These are phyloP conservation scores for Drosophila gaucha DNA, from an alignment of 2,888 invertebrate species.

Conservation along the genomic window DNA sequence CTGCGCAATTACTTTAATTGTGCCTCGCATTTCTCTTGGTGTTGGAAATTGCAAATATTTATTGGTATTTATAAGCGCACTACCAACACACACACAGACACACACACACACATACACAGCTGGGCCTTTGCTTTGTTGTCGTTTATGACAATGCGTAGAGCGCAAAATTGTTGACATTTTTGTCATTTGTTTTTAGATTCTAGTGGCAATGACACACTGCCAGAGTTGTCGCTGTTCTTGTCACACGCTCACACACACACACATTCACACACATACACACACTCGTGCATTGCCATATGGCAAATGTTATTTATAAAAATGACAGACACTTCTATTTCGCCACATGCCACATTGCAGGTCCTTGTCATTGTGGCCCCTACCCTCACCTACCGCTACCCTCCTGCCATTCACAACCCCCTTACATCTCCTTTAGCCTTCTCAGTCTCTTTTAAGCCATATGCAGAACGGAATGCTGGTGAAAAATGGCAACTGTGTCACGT, in stretches of 20 bases:
- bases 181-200: slow-evolving; percentile 74
- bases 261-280: not conserved
- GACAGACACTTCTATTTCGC: slow-evolving; percentile 79
- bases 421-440: not conserved
- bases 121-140: slow-evolving; percentile 37
- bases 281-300: slow-evolving; percentile 21
- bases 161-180: slow-evolving; percentile 75
- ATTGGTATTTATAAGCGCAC: slow-evolving; percentile 57
- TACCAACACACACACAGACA: slow-evolving; percentile 1
- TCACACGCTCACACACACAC: slow-evolving; percentile 22
- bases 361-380: slow-evolving; percentile 35
- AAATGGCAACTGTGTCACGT: slow-evolving; percentile 74
- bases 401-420: not conserved
- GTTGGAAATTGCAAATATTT: slow-evolving; percentile 66
- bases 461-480: slow-evolving; percentile 71
- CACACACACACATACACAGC: slow-evolving; percentile 14
- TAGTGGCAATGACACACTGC: slow-evolving; percentile 76
- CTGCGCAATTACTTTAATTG: slow-evolving; percentile 73
- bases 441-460: slow-evolving; percentile 33
- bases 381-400: not conserved
- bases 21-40: slow-evolving; percentile 41
- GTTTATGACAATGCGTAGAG: slow-evolving; percentile 68
- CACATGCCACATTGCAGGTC: slow-evolving; percentile 62
- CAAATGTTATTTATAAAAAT: slow-evolving; percentile 78
- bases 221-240: slow-evolving; percentile 28